Evolutionary conservation across 2,797 vertebrate genomes (phyloP), one percentile per base, ranked within the genome.

Genomic region (Petrocephalus sullivani): DNA sequence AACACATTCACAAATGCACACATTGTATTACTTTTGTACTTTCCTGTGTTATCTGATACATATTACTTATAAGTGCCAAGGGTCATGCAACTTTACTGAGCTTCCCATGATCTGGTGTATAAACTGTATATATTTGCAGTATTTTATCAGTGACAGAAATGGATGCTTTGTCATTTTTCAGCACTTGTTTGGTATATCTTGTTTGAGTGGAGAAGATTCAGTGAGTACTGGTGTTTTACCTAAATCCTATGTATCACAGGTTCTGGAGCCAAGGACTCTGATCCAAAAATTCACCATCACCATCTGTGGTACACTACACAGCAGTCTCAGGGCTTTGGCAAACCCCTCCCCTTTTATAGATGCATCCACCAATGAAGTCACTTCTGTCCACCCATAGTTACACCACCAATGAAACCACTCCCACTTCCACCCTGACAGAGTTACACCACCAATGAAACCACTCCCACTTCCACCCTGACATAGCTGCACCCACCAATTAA

Each of bases 51-150:
- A 90, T 87, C 89, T 88, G 86, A 92, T 90, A 92, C 91, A 86
- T 91, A 90, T 90, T 91, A 90, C 54, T 89, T 67, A 2, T 58
- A 86, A 60, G 89, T 89, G 89, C 91, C 90, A 91, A 89, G 91
- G 85, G 91, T 88, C 91, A 90, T 91, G 89, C 89, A 91, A 88
- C 91, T 93, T 93, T 91, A 90, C 90, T 88, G 90, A 90, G 91
- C 90, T 92, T 94, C 93, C 92, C 91, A 92, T 92, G 91, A 93
- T 95, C 94, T 92, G 92, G 92, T 95, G 95, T 95, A 95, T 94
- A 95, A 94, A 95, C 93, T 95, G 94, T 94, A 94, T 95, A 93
- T 95, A 94, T 94, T 93, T 94, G 94, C 94, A 93, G 92, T 94
- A 94, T 92, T 95, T 93, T 92, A 94, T 94, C 91, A 93, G 93